Percentiles rank a stretch among this genome's conserved stretches.
Conservation (phyloP, 2,888 invertebrate genomes). For the Miltochrista miniata region DNA sequence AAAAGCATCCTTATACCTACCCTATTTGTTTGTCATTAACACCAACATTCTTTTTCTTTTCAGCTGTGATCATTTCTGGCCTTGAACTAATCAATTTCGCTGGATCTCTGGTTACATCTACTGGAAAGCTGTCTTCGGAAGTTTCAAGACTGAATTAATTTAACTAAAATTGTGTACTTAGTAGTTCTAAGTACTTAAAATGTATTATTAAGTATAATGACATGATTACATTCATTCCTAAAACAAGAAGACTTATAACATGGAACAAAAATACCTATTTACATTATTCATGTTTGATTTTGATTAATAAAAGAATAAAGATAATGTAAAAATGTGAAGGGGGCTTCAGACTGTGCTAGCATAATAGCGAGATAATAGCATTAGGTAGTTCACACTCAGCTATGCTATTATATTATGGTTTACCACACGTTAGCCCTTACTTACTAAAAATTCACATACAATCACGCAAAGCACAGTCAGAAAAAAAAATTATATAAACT, state of each 20-base stretch:
- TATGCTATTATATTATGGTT: no score
- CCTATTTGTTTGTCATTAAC: not conserved
- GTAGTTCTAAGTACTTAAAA: slow-evolving; percentile 2
- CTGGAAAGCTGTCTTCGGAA: slow-evolving; percentile 24
- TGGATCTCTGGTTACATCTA: slow-evolving; percentile 8
- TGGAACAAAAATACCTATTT: not conserved
- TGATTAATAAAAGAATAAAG: no score
- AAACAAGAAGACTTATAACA: not conserved
- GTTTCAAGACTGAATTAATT: slow-evolving; percentile 45
- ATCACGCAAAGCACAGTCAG: no score
- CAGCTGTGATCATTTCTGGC: slow-evolving; percentile 42
- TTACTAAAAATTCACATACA: no score
- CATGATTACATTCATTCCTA: not conserved
- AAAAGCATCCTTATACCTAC: no score
- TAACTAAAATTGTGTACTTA: slow-evolving; percentile 28
- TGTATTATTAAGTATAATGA: not conserved
- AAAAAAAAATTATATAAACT: no score
- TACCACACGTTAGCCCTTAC: no score
- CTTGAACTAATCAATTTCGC: slow-evolving; percentile 13
- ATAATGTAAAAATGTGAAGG: no score
- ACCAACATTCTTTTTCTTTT: not conserved
- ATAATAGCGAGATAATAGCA: no score
- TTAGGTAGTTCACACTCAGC: no score
- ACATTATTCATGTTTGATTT: no score
- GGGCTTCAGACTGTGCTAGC: no score